phyloP scores from a whole-genome alignment of 2,797 vertebrate species.

The Cetoscarus ocellatus region DNA sequence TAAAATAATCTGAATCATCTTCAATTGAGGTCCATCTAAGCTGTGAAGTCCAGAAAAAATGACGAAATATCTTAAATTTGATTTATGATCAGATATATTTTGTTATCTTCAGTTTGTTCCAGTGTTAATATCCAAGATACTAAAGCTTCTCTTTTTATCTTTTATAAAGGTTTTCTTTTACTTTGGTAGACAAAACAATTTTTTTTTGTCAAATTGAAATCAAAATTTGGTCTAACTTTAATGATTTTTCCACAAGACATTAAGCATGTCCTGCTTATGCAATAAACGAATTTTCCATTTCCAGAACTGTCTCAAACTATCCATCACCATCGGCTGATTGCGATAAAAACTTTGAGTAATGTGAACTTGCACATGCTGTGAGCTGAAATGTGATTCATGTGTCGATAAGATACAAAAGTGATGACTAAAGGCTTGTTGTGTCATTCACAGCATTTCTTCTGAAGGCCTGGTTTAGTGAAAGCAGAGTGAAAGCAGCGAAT shows the following conservation, averaged over 20 bases:
- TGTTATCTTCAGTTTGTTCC: too few relatives aligned
- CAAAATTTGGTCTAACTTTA: neutral
- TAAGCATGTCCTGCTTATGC: neutral
- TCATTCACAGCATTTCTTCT: constrained; percentile 47
- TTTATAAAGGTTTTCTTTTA: too few relatives aligned
- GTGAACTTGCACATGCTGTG: constrained; percentile 4
- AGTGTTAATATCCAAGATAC: too few relatives aligned
- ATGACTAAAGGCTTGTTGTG: constrained; percentile 46
- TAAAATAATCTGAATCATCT: too few relatives aligned
- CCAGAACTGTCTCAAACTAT: neutral
- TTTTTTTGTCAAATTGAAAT: neutral
- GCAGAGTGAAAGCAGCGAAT: constrained; percentile 40
- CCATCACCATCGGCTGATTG: constrained; percentile 5
- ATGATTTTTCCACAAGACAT: neutral
- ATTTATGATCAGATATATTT: too few relatives aligned
- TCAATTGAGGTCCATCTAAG: too few relatives aligned
- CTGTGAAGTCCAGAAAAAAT: too few relatives aligned
- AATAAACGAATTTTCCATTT: constrained; percentile 5
- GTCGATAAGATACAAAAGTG: constrained; percentile 14
- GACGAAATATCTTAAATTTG: too few relatives aligned
- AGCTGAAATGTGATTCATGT: constrained; percentile 30
- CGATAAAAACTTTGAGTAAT: constrained; percentile 10
- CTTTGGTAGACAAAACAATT: neutral
- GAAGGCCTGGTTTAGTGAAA: constrained; percentile 54
- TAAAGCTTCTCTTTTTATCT: too few relatives aligned